Base-by-base conservation (phyloP, 1,140 invertebrate species). In the Drosophila chauvacae region DNA sequence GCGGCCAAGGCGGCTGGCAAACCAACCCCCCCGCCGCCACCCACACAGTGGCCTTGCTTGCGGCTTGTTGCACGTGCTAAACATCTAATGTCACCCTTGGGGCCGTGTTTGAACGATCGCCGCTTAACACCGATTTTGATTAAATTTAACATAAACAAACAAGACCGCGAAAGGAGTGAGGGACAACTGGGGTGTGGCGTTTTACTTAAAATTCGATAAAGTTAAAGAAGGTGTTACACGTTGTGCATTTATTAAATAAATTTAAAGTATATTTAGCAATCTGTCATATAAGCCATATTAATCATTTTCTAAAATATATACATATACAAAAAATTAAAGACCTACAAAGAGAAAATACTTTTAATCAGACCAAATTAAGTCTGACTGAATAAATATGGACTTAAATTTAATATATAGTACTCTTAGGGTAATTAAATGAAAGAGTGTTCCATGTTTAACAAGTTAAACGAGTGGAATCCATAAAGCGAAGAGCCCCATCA, bases 61-160 rank as follows among this genome's bases (percentile, higher is more conserved):
- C 59, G 84, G 84, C 80, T 69, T 77, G 84, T 88, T 88, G 83
- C 84, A 87, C 84, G 84, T 87, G 84, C 66, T 66, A 77, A 82
- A 48, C 26, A 50, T 58, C 57, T 53, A 87, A 87, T 84, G 80
- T 88, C 68, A 58, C 84, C 84, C 84, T 80, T 88, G 84, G 84
- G 84, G 64, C 45, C 62, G 59, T 64, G 42, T 70, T 35, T 61
- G 47, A 77, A 65, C 58, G 69, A 71, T 80, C 80, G 48, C 60
- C 73, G 76, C 80, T 83, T 77, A 87, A 80, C 73, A 75, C 71
- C 63, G 77, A 84, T 83, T 88, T 84, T 84, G 65, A 87, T 84
- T 88, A 84, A 88, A 84, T 77, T 84, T 53, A 69, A 62, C 68
- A 83, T 62, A 71, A 86, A 74, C 80, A 80, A 45, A 60, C 55